Percentiles rank a stretch among this genome's conserved stretches.
Conservation (phyloP, 2,797 vertebrate genomes). For the Octomys mimax region DNA sequence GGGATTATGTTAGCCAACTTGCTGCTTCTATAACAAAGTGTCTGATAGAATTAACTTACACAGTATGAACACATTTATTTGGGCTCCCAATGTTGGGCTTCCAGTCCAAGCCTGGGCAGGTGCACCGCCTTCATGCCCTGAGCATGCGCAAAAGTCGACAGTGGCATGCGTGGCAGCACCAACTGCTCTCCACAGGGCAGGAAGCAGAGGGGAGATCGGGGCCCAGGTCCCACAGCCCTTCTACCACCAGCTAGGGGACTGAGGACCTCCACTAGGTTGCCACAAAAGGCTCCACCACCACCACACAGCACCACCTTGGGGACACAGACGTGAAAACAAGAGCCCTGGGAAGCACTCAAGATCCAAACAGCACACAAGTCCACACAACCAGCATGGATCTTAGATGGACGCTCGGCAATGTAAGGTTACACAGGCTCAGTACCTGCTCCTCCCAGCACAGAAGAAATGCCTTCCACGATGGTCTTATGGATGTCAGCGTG, state of each 20-base stretch:
- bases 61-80: background rate
- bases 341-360: background rate
- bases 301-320: background rate
- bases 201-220: background rate
- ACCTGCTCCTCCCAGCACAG: slow-evolving; percentile 91
- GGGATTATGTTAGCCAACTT: background rate
- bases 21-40: too few relatives aligned
- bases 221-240: background rate
- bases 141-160: fast-evolving
- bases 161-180: fast-evolving
- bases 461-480: slow-evolving; percentile 87
- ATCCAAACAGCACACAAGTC: background rate
- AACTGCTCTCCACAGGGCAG: background rate
- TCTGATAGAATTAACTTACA: background rate
- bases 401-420: background rate
- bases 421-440: slow-evolving; percentile 68
- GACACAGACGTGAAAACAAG: background rate
- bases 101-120: background rate
- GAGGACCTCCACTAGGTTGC: background rate
- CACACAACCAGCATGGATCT: background rate
- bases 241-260: too few relatives aligned
- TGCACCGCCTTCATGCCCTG: background rate
- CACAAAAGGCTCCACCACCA: background rate
- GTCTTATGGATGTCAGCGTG: slow-evolving; percentile 86
- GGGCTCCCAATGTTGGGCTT: background rate